Evolutionary conservation across 2,888 invertebrate species (phyloP).

Genomic region (Argyresthia albistria): DNA sequence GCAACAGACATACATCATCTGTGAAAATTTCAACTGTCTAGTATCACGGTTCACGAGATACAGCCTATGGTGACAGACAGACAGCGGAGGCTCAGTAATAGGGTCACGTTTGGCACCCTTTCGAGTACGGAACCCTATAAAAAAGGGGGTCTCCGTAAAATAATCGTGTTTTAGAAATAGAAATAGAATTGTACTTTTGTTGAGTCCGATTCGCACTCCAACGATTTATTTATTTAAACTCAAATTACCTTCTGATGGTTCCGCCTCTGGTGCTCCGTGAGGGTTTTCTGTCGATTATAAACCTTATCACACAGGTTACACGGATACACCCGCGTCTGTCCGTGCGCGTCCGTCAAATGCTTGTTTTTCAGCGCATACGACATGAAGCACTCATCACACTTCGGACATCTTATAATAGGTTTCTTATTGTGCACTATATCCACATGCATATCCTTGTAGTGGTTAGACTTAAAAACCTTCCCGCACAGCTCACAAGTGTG

Average conservation of each 20-base stretch:
- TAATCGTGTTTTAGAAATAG: too few species aligned
- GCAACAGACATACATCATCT: too few species aligned
- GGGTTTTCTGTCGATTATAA: constrained; percentile 53
- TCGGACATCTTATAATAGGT: constrained; percentile 51
- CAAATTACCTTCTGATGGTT: constrained; percentile 60
- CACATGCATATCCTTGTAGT: constrained; percentile 60
- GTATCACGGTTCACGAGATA: too few species aligned
- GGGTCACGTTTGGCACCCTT: too few species aligned
- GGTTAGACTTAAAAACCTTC: constrained; percentile 56
- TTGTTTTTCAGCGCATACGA: constrained; percentile 55
- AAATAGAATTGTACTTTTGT: too few species aligned
- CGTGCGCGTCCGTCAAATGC: constrained; percentile 54
- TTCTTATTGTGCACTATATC: constrained; percentile 60
- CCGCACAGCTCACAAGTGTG: constrained; percentile 67
- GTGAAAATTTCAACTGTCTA: too few species aligned
- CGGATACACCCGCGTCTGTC: constrained; percentile 52
- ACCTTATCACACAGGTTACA: constrained; percentile 62
- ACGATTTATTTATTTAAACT: too few species aligned
- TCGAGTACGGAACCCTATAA: too few species aligned
- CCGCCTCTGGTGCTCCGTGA: constrained; percentile 53
- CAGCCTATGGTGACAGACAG: too few species aligned
- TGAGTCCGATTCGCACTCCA: too few species aligned
- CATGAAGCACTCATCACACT: constrained; percentile 61
- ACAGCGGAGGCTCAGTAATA: too few species aligned
- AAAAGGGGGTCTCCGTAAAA: too few species aligned